Evolutionary conservation across 2,113 vertebrate species (phyloP), one percentile per base, ranked within the genome.

Genomic region (Nycticryphes semicollaris): DNA sequence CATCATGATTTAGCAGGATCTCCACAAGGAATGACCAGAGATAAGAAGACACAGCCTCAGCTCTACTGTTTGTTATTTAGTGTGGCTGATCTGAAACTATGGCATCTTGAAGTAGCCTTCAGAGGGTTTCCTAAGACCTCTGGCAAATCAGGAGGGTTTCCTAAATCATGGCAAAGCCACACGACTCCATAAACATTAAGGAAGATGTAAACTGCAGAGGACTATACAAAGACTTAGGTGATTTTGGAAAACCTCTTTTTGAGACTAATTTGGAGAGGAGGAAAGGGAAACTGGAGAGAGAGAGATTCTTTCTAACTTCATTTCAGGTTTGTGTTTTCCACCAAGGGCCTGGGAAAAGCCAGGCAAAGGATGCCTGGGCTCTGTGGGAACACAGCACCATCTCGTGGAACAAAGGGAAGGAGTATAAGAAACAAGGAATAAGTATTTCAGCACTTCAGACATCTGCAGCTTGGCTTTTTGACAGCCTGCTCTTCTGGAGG

Each of bases 351-450:
- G 67, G 39, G 51, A 80, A 90, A 67, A 80, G 22, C 27, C 31
- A 39, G 45, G 39, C 4, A 39, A 35, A 25, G 33, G 25, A 33
- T 50, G 16, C 27, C 62, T 64, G 37, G 63, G 21, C 45, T 97
- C 89, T 93, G 80, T 15, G 57, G 77, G 51, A 87, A 93, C 94
- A 98, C 94, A 98, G 97, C 97, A 94, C 98, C 98, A 98, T 72
- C 98, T 98, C 62, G 97, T 98, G 98, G 96, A 43, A 2, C 1
- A 4, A 93, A 87, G 13, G 35, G 47, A 77, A 82, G 33, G 4
- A 82, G 10, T 28, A 25, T 3, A 56, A 85, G 66, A 73, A 77
- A 11, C 37, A 80, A 66, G 41, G 37, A 88, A 19, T 28, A 93
- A 93, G 48, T n/a, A 25, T 73, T 94, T 76, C 54, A 64, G 59